A percentile compares a stretch with the other conserved stretches of the same genome.
These are phyloP conservation scores for Philereme transversata DNA, from an alignment of 2,888 invertebrate genomes.

Conservation along the genomic window DNA sequence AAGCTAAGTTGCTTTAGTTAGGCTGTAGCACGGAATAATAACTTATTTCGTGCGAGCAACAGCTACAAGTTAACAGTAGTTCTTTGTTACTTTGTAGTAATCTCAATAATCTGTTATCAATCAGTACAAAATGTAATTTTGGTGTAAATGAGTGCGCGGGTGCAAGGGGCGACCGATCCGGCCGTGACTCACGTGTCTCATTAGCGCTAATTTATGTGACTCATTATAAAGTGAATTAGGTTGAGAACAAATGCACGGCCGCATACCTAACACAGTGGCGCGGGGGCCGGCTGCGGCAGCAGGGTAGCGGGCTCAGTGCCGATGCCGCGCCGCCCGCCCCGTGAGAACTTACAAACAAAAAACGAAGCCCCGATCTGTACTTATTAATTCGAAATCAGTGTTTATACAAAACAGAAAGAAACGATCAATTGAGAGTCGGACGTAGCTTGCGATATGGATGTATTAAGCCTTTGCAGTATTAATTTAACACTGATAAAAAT, in stretches of 20 bases:
- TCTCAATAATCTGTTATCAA: background rate
- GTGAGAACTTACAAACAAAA: conserved; percentile 22
- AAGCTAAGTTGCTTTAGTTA: no score
- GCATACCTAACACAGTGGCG: conserved; percentile 4
- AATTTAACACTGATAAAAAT: no score
- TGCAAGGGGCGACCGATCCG: background rate
- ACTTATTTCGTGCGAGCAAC: background rate
- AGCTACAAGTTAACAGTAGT: no score
- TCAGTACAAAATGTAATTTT: conserved; percentile 1
- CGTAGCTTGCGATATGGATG: no score
- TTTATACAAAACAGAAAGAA: no score
- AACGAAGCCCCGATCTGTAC: conserved; percentile 1
- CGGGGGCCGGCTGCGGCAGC: conserved; percentile 3
- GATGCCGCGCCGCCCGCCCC: conserved; percentile 22
- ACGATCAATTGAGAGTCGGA: no score
- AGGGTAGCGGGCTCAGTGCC: conserved; percentile 2
- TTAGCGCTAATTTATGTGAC: conserved; percentile 50
- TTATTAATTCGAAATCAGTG: no score
- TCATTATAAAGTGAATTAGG: conserved; percentile 42
- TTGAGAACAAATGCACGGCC: conserved; percentile 24
- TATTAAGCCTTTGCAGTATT: no score
- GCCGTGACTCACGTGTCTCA: conserved; percentile 39
- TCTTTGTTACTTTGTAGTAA: no score
- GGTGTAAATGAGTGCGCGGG: background rate
- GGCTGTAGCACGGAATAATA: background rate